phyloP scores from a whole-genome alignment of 2,797 vertebrate species.

The Mus minutoides region DNA sequence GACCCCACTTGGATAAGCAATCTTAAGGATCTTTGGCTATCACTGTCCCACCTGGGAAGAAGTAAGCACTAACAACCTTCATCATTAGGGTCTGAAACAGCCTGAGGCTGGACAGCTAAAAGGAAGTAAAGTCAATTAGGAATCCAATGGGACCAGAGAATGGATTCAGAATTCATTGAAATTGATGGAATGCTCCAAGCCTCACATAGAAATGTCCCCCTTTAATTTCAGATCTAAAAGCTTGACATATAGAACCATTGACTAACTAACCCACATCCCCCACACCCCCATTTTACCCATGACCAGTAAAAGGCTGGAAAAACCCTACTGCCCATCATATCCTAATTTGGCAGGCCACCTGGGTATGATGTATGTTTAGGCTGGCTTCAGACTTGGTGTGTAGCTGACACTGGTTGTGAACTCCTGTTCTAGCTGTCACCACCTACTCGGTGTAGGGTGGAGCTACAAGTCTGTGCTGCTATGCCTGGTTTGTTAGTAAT shows the following conservation, averaged over 20 bases:
- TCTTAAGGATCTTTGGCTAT: neutral
- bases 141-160: neutral
- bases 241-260: neutral
- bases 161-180: neutral
- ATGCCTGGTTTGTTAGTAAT: neutral
- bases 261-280: neutral
- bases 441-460: neutral
- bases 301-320: neutral
- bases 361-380: neutral
- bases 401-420: neutral
- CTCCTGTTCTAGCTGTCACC: neutral
- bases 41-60: neutral
- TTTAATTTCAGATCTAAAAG: slow-evolving; percentile 20
- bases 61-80: neutral
- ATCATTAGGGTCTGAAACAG: neutral
- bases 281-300: neutral
- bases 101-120: neutral
- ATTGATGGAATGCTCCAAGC: neutral
- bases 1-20: neutral
- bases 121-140: neutral
- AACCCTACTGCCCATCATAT: neutral
- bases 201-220: neutral
- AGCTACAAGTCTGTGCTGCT: neutral
- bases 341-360: neutral
- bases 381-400: neutral